Base-by-base conservation (phyloP, 2,888 invertebrate species). In the Scaptomyza flava region DNA sequence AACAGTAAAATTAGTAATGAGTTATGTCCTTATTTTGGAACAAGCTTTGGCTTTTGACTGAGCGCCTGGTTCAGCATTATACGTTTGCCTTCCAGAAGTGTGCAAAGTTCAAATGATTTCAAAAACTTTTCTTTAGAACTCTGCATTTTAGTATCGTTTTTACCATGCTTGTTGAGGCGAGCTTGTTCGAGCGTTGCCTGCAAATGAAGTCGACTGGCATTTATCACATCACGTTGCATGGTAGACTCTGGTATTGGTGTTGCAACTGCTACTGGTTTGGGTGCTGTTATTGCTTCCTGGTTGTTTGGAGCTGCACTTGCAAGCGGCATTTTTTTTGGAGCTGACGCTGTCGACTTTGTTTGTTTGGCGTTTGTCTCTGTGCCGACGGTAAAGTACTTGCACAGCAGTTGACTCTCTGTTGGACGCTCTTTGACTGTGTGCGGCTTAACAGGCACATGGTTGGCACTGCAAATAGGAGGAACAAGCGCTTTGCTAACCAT, bases 141-240 rank as follows among this genome's bases (percentile, higher is more conserved):
- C 6, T 36, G 36, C 6, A 17, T 7, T 20, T 62, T 46, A 9
- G 46, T 31, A n/a, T 60, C 61, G 41, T 11, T 12, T 33, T 20
- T 67, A 17, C 20, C 17, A 38, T 38, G 58, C 41, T 65, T 63
- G 20, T 43, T 64, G 0, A 30, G 42, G 7, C 67, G 87, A 1
- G 82, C 70, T 3, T 59, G 65, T 14, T 68, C 58, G 1, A 88
- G 54, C 9, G 65, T 84, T 12, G 54, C 79, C 36, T 88, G 68
- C 53, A 83, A 66, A 12, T 80, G 64, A 11, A 72, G 59, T 5
- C 82, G 87, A 34, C 88, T 88, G 7, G 51, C 69, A 34, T 48
- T 68, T 0, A 86, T 61, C 12, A 30, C 67, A 27, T 58, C 52
- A 41, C n/a, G 27, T 23, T 48, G 48, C 12, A 9, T 51, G 33